Conservation (phyloP, 2,888 invertebrate genomes). For the Protophormia terraenovae region DNA sequence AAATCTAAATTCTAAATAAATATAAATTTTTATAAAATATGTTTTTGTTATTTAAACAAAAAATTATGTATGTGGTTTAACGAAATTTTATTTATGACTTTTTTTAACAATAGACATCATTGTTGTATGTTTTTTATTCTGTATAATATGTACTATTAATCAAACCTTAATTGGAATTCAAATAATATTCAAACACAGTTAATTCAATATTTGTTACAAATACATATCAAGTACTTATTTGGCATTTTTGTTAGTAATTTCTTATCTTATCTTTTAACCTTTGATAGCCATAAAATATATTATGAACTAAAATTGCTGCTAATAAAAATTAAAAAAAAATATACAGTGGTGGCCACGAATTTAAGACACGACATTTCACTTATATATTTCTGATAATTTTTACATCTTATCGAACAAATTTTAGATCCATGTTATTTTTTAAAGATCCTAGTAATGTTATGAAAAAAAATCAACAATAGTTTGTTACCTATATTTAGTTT, state of each 20-base stretch:
- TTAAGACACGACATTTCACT: too few species aligned
- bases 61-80: background rate
- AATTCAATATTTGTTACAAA: constrained; percentile 19
- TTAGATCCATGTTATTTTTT: too few species aligned
- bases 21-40: background rate
- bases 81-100: background rate
- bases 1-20: background rate
- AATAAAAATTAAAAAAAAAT: background rate
- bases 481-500: too few species aligned
- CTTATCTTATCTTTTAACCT: constrained; percentile 60
- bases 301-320: background rate
- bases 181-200: constrained; percentile 42
- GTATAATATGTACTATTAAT: background rate
- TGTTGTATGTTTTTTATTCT: background rate
- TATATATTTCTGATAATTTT: too few species aligned
- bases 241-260: background rate
- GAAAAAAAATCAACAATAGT: too few species aligned
- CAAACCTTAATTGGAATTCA: constrained; percentile 6
- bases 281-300: constrained; percentile 32
- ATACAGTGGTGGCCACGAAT: too few species aligned
- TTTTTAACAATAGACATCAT: constrained; percentile 10
- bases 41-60: background rate
- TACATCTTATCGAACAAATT: too few species aligned
- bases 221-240: background rate
- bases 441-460: too few species aligned